phyloP scores from a whole-genome alignment of 1,140 invertebrate genomes.

The Meloidogyne hapla region DNA sequence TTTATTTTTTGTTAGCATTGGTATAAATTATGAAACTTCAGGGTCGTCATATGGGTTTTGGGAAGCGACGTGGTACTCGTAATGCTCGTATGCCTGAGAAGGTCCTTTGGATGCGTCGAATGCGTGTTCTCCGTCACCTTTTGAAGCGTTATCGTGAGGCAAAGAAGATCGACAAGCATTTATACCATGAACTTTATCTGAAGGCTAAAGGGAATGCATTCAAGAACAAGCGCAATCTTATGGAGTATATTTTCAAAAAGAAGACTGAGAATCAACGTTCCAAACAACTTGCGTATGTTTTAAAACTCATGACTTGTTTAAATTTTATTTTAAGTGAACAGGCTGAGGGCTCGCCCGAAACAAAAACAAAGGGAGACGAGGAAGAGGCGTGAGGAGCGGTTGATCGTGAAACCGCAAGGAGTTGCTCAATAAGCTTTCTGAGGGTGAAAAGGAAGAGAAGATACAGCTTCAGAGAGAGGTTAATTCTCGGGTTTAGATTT shows the following conservation, averaged over 20 bases:
- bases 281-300: constrained; percentile 82
- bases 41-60: neutral
- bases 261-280: constrained; percentile 96
- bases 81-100: neutral
- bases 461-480: constrained; percentile 22
- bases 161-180: constrained; percentile 97
- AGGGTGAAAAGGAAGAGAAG: constrained; percentile 50
- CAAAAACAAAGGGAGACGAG: constrained; percentile 77
- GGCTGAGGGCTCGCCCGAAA: constrained; percentile 89
- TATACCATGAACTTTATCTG: constrained; percentile 97
- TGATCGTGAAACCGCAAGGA: constrained; percentile 43
- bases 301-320: neutral
- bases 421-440: constrained; percentile 38
- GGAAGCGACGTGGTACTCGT: neutral
- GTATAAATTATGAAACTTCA: too few relatives aligned
- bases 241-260: constrained; percentile 99
- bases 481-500: neutral
- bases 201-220: constrained; percentile 98
- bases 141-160: constrained; percentile 94
- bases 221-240: constrained; percentile 98
- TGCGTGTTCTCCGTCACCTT: constrained; percentile 75
- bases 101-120: neutral
- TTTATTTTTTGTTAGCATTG: too few relatives aligned
- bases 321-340: constrained; percentile 75
- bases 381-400: constrained; percentile 81